These are phyloP conservation scores for Augochlora pura DNA, from an alignment of 1,140 invertebrate species.

Conservation along the genomic window DNA sequence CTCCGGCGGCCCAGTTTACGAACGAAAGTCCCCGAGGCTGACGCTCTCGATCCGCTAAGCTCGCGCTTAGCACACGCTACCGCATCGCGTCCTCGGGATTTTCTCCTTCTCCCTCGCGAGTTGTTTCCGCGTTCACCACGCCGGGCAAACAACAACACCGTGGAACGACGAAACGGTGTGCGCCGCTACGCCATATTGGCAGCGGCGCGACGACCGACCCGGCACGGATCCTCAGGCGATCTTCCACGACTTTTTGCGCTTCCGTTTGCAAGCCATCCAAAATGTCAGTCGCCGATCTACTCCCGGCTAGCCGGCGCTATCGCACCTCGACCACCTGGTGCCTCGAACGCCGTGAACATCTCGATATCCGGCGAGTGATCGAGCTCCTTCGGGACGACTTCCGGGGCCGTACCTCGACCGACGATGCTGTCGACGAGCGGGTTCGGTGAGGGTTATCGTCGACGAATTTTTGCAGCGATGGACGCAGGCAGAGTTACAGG, in stretches of 20 bases:
- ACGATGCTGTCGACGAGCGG: neutral
- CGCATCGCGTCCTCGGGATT: conserved; percentile 54
- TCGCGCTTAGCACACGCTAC: conserved; percentile 61
- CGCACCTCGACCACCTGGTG: conserved; percentile 27
- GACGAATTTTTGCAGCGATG: neutral
- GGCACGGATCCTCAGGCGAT: conserved; percentile 26
- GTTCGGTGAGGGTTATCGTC: neutral
- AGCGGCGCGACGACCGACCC: conserved; percentile 30
- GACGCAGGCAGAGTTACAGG: conserved; percentile 15
- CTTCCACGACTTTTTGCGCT: conserved; percentile 72
- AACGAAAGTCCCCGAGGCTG: neutral
- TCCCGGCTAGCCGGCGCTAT: conserved; percentile 4
- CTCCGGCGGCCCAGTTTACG: conserved; percentile 31
- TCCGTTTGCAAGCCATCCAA: conserved; percentile 79
- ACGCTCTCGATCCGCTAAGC: conserved; percentile 48
- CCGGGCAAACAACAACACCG: too few species aligned
- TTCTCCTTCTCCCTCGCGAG: neutral
- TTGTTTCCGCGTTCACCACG: too few species aligned
- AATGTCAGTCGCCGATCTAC: conserved; percentile 46
- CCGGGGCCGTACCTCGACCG: neutral
- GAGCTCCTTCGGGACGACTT: neutral
- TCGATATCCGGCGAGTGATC: neutral
- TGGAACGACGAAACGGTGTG: neutral
- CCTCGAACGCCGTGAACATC: conserved; percentile 26
- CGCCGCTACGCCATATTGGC: conserved; percentile 57